Base-by-base conservation (phyloP, 2,888 invertebrate genomes). In the Proisotoma minuta region DNA sequence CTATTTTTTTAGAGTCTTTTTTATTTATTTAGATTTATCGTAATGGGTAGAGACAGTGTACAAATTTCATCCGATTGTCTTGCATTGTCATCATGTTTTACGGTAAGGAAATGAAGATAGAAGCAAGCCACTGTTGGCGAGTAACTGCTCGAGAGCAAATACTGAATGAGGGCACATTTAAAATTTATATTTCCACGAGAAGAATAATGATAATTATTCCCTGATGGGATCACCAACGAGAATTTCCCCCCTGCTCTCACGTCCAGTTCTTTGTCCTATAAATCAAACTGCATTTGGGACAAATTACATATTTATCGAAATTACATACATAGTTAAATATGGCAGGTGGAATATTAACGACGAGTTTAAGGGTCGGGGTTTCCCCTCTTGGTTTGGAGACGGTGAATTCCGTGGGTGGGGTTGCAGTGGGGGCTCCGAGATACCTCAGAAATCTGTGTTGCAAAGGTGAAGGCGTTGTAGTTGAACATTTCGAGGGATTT, bases 181-280 rank as follows among this genome's bases (percentile, higher is more conserved):
- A 64, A 51, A n/a, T 62, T 58, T 22, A 56, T 50, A 22, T 27
- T 57, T n/a, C 67, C 67, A 12, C 47, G 8, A 40, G 63, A 63
- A 15, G 49, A 49, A 52, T 64, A 67, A n/a, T 57, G 29, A 39
- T 62, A 62, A n/a, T 58, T 53, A 26, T 62, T 60, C 64, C 60
- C 58, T n/a, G n/a, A n/a, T n/a, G 67, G 67, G 2, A 64, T 64
- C 8, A 48, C 47, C 10, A 67, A 53, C 23, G 39, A 22, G 50
- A 67, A 64, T 27, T 29, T 47, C 24, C 64, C 64, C 8, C 67
- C 67, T 15, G 64, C 28, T 59, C 54, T 64, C 18, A 67, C 58
- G 58, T 62, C 58, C 28, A 64, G 27, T 12, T 59, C 60, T 54
- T 67, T 64, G 12, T 20, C 51, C 66, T 67, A 15, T 15, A 26